Percentiles rank a stretch among this genome's conserved stretches.
These are phyloP conservation scores for Peromyscus eremicus DNA, from an alignment of 2,797 vertebrate species.

Conservation along the genomic window DNA sequence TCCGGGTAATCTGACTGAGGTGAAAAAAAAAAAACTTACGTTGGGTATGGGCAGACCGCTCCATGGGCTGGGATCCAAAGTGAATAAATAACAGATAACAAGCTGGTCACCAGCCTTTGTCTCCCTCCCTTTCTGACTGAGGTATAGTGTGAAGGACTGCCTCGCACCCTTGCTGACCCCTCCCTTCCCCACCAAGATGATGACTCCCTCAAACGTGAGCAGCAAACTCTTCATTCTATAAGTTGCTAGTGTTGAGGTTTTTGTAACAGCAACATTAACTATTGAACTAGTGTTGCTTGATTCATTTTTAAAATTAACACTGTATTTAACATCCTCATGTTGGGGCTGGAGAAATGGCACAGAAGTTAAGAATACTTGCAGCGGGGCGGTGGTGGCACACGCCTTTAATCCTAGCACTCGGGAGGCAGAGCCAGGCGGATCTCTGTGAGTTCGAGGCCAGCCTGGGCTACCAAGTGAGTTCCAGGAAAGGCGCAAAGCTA, in stretches of 20 bases:
- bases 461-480: too few relatives aligned
- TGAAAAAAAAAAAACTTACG: not conserved
- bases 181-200: not conserved
- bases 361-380: not conserved
- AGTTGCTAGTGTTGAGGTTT: not conserved
- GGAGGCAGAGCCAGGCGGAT: too few relatives aligned
- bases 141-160: not conserved
- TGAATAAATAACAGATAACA: not conserved
- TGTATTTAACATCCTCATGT: not conserved
- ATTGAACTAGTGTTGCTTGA: not conserved
- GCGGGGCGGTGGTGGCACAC: too few relatives aligned
- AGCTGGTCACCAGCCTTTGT: not conserved
- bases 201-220: not conserved
- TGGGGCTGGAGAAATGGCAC: not conserved
- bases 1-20: not conserved
- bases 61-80: not conserved
- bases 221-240: not conserved
- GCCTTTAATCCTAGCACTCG: too few relatives aligned
- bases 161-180: accelerated
- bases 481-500: too few relatives aligned
- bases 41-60: not conserved
- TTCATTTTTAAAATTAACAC: not conserved
- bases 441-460: too few relatives aligned
- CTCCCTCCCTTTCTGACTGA: not conserved
- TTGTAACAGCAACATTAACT: not conserved